Base-by-base conservation (phyloP, 2,113 vertebrate genomes). In the Sylvilagus bachmani region DNA sequence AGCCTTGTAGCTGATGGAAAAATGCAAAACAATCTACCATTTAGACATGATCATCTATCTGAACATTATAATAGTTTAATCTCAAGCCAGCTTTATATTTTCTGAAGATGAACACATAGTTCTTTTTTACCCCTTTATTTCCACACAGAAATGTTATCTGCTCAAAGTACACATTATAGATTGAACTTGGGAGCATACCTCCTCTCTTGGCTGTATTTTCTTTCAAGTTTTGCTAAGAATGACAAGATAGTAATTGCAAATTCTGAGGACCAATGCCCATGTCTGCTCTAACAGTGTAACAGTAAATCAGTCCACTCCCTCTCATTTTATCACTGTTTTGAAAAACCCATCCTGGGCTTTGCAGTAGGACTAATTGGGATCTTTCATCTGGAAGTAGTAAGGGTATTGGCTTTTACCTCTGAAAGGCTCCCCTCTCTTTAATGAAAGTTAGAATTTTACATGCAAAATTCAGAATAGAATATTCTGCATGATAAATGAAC, bases 321-420 rank as follows among this genome's bases (percentile, higher is more conserved):
- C 95, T 79, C 89, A 74, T 95, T 94, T 93, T 62, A 97, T 83
- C 58, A 82, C 64, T 80, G 22, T 85, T 91, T 44, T 44, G 44
- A 69, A 86, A 10, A 38, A 93, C 92, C 93, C 85, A 49, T 74
- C 86, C 93, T 95, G 91, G 94, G 95, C 90, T 96, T 64, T 92
- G 80, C 51, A 94, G 87, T 89, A 96, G 88, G 95, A 97, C 95
- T 86, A 97, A 97, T 0, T 66, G 21, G 19, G 86, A 44, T 70
- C 61, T 86, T 94, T 92, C 89, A 81, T 17, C 97, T 75, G 12
- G 33, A 85, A 88, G 44, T 74, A 16, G 14, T 27, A 6, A n/a
- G 25, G 53, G 14, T 55, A 19, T 19, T 88, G 6, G 38, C 17
- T 67, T 31, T 38, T 31, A 6, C 3, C 25, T n/a, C 80, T 53